Evolutionary conservation across 2,888 invertebrate species (phyloP).

Genomic region (Pterobdella sp.): DNA sequence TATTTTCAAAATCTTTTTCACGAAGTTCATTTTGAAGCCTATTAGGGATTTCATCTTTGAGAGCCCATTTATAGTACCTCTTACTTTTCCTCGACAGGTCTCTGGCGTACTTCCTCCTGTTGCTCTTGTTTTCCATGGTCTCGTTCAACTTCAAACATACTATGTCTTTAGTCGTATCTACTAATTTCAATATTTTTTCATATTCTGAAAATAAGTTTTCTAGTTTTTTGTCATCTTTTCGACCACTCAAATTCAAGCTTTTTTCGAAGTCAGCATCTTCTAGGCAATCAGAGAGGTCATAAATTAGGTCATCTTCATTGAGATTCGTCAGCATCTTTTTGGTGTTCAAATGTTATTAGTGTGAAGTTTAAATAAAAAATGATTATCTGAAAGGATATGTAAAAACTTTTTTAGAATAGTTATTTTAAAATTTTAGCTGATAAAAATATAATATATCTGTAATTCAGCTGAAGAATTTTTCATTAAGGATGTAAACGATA

Average conservation of each 20-base stretch:
- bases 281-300: slow-evolving; percentile 10
- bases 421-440: too few relatives aligned
- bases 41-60: background rate
- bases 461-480: too few relatives aligned
- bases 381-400: too few relatives aligned
- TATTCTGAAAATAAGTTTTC: slow-evolving; percentile 11
- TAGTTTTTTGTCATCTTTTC: too few relatives aligned
- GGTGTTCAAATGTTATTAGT: too few relatives aligned
- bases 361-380: too few relatives aligned
- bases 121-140: background rate
- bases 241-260: background rate
- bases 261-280: slow-evolving; percentile 7
- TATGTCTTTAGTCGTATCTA: background rate
- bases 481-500: too few relatives aligned
- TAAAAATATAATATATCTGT: too few relatives aligned
- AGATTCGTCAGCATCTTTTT: background rate
- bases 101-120: background rate
- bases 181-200: background rate
- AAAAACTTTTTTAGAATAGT: too few relatives aligned
- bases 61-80: background rate
- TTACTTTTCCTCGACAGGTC: background rate
- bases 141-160: background rate
- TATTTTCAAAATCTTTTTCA: background rate
- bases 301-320: slow-evolving; percentile 11
- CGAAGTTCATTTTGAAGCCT: background rate